Percentiles rank a stretch among this genome's conserved stretches.
phyloP scores from a whole-genome alignment of 1,140 invertebrate genomes.

The Hyles vespertilio region DNA sequence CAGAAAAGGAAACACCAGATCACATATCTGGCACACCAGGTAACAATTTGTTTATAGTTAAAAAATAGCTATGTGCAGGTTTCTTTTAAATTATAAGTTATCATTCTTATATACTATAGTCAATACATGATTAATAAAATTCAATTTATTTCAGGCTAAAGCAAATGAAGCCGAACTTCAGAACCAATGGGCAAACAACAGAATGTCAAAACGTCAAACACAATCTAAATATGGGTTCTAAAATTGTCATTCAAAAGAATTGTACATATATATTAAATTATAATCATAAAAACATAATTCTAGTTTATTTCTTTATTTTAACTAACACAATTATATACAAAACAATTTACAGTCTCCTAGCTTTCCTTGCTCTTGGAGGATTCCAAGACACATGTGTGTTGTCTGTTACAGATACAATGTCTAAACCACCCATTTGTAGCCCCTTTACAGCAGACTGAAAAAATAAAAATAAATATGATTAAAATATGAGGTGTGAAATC shows the following conservation, averaged over 20 bases:
- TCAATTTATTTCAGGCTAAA: slow-evolving; percentile 83
- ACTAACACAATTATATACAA: not conserved
- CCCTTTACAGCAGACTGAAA: slow-evolving; percentile 94
- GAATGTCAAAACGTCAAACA: slow-evolving; percentile 88
- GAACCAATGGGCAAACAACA: slow-evolving; percentile 94
- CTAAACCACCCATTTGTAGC: slow-evolving; percentile 90
- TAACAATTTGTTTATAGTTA: slow-evolving; percentile 24
- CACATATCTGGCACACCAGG: slow-evolving; percentile 94
- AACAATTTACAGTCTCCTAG: slow-evolving; percentile 80
- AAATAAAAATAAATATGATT: slow-evolving; percentile 3
- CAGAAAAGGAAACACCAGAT: slow-evolving; percentile 95
- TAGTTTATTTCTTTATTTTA: slow-evolving; percentile 1
- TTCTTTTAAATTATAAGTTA: no score
- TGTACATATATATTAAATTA: not conserved
- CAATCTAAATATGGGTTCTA: slow-evolving; percentile 93
- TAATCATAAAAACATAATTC: not conserved
- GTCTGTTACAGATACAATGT: slow-evolving; percentile 94
- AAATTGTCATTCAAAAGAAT: not conserved
- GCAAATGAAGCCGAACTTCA: slow-evolving; percentile 95
- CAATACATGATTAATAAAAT: not conserved
- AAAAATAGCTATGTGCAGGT: no score
- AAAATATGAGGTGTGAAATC: no score
- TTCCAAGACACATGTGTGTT: slow-evolving; percentile 87
- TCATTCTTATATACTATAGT: no score
- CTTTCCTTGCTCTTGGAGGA: slow-evolving; percentile 85